These are phyloP conservation scores for Tragelaphus buxtoni DNA, from an alignment of 2,113 vertebrate genomes.

Conservation along the genomic window DNA sequence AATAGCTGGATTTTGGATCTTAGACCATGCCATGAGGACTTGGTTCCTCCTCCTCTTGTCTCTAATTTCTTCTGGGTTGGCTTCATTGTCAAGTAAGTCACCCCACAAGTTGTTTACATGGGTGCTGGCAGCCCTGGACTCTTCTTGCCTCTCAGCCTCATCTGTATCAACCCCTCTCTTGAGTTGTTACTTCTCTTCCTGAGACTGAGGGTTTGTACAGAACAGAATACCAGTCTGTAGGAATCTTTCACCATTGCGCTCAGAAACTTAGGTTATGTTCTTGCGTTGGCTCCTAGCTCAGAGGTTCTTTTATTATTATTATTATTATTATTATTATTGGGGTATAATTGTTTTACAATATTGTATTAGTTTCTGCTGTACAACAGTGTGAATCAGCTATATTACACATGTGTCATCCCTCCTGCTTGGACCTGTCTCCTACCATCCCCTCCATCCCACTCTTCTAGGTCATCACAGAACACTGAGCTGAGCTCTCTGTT, in stretches of 20 bases:
- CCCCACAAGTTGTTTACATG: not conserved
- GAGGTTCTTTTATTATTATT: not conserved
- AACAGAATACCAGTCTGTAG: not conserved
- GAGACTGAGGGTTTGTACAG: not conserved
- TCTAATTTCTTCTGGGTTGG: not conserved
- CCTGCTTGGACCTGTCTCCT: not conserved
- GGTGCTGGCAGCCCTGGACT: not conserved
- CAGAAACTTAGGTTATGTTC: not conserved
- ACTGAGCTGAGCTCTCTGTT: not conserved
- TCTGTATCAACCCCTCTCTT: not conserved
- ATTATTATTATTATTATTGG: not conserved
- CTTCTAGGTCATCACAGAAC: not conserved
- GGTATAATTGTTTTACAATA: not conserved
- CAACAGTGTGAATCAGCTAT: not conserved
- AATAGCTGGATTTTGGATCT: not conserved
- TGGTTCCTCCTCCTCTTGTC: not conserved
- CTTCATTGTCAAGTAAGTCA: not conserved
- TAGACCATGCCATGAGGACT: not conserved
- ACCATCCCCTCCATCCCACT: not conserved
- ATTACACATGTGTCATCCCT: not conserved
- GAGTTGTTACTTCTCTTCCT: not conserved
- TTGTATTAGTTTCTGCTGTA: not conserved
- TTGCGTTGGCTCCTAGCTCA: not conserved
- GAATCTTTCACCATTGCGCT: not conserved
- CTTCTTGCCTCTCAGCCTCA: not conserved